Base-by-base conservation (phyloP, 2,888 invertebrate genomes). In the Micropterix aruncella region DNA sequence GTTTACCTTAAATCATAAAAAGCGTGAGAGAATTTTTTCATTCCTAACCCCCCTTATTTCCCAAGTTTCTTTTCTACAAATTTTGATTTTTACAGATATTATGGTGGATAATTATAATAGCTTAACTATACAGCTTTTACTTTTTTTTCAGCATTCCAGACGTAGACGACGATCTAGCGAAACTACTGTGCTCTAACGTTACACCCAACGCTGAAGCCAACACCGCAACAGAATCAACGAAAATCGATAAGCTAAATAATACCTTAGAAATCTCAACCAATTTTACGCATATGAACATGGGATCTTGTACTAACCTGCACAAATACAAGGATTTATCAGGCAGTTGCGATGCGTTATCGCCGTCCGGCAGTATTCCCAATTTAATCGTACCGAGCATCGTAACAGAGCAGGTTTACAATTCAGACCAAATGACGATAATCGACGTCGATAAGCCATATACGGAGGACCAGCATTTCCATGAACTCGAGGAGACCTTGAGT, bases 351-450 rank as follows among this genome's bases (percentile, higher is more conserved):
- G 64, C 63, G 43, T 52, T 57, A 2, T 57, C 57, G n/a, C 61
- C 56, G 46, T 60, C 62, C 58, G 64, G 65, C 55, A 70, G 67
- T 37, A 67, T 71, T 61, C 71, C 71, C 52, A 70, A 71, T 54
- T 56, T 71, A 54, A 60, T 71, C 46, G 59, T 71, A 47, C 71
- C 71, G 40, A 68, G 70, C 53, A 60, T 63, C 57, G 55, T 68
- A 63, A 66, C 65, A 65, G 69, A 70, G 62, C 64, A 67, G 57
- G 69, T 69, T 57, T 71, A 71, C 61, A 70, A 71, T 64, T 71
- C 71, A 63, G 77, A 76, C 63, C 74, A 70, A 67, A 68, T 78
- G 61, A 78, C 78, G 61, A 78, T 78, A 60, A 77, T 78, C 65
- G 77, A 78, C 61, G 75, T 72, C 52, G 78, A 78, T 59, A 66